Evolutionary conservation across 2,888 invertebrate genomes (phyloP), one percentile per base, ranked within the genome.

Genomic region (Mythimna albipuncta): DNA sequence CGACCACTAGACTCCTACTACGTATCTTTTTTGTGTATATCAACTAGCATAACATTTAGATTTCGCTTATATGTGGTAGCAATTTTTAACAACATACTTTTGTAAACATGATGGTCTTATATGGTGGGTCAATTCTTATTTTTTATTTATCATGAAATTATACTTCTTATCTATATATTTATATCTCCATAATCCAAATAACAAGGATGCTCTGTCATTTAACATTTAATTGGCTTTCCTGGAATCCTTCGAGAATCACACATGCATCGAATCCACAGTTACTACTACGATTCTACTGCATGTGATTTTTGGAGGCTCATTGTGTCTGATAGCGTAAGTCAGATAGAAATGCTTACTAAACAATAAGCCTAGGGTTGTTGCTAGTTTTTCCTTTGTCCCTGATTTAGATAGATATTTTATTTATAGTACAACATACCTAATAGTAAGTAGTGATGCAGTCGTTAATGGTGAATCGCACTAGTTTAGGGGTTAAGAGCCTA

Each of bases 101-200:
- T 41, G n/a, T 41, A 68, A 67, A 44, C n/a, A 19, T 41, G 32
- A 44, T 66, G 1, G n/a, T 16, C 38, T 54, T 54, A n/a, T n/a
- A 26, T 26, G 10, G 5, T 32, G 2, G 5, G 32, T 32, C 1
- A 5, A 32, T 32, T 32, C 4, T 32, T 32, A 32, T 32, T 32
- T 32, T 3, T 32, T 32, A 32, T 32, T 32, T 32, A 32, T 32
- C 32, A 16, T 21, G n/a, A 52, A 64, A 21, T 13, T 64, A 64
- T 64, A 35, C 35, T 54, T 64, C n/a, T 35, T 64, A 63, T 52
- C n/a, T 13, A 32, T 19, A 11, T 61, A 6, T 26, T 13, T 19
- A 55, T 21, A 16, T 10, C 21, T 47, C 2, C 7, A 62, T 38
- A n/a, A 9, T 52, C 7, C 1, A 59, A 11, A 38, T 6, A 35